Evolutionary conservation across 2,888 invertebrate species (phyloP).

Genomic region (Melanostoma scalare): DNA sequence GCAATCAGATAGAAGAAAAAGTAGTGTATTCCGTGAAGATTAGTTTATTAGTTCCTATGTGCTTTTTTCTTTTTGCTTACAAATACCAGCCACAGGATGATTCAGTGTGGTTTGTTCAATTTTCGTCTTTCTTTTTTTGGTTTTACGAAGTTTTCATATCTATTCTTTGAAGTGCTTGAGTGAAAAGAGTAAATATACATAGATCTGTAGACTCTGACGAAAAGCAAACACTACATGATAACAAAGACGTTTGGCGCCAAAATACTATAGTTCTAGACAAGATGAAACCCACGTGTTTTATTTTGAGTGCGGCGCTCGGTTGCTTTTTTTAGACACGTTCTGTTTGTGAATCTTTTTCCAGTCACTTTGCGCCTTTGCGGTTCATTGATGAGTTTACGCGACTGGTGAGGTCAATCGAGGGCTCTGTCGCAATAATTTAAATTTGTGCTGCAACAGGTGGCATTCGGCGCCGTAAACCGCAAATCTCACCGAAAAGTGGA

Average conservation of each 20-base stretch:
- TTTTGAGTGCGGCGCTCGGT: not conserved
- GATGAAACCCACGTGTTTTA: constrained; percentile 60
- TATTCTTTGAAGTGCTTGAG: constrained; percentile 9
- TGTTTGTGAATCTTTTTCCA: too few relatives aligned
- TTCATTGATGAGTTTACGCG: too few relatives aligned
- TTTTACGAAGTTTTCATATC: constrained; percentile 22
- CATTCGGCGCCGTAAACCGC: too few relatives aligned
- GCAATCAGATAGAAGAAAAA: not conserved
- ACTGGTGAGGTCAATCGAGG: too few relatives aligned
- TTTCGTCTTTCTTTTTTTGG: constrained; percentile 44
- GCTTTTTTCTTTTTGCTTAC: not conserved
- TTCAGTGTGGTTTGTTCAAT: constrained; percentile 43
- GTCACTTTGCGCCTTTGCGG: too few relatives aligned
- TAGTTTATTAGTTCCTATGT: too few relatives aligned
- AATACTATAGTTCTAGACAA: constrained; percentile 4
- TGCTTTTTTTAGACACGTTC: constrained; percentile 1
- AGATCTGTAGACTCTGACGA: constrained; percentile 26
- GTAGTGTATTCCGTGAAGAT: constrained; percentile 3
- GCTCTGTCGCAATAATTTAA: too few relatives aligned
- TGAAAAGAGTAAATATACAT: not conserved
- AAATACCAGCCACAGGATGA: constrained; percentile 22
- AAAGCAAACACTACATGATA: constrained; percentile 30
- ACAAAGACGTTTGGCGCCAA: constrained; percentile 23
- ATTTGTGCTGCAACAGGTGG: too few relatives aligned
- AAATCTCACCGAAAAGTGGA: too few relatives aligned